These are phyloP conservation scores for Sipha maydis DNA, from an alignment of 2,888 invertebrate species.

Conservation along the genomic window DNA sequence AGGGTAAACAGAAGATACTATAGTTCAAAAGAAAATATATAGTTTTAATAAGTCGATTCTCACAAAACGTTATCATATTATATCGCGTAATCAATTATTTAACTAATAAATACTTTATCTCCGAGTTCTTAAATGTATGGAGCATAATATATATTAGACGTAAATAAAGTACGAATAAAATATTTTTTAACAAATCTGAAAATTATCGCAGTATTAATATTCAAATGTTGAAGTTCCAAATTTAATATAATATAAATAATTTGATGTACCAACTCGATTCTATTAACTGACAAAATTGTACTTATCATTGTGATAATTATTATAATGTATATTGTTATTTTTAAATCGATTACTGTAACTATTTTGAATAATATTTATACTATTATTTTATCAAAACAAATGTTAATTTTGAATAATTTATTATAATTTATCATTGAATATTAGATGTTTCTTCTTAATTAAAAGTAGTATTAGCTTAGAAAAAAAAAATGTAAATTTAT, in stretches of 20 bases:
- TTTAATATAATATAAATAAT: constrained; percentile 1
- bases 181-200: background rate
- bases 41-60: constrained; percentile 3
- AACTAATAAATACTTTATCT: constrained; percentile 8
- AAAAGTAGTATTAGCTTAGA: too few species aligned
- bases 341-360: background rate
- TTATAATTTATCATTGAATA: background rate
- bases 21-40: background rate
- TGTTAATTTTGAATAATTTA: background rate
- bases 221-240: background rate
- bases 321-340: background rate
- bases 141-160: background rate
- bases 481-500: too few species aligned
- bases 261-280: background rate
- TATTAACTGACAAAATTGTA: background rate
- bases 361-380: background rate
- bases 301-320: too few species aligned
- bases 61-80: background rate
- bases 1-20: constrained; percentile 22
- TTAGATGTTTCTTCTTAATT: background rate
- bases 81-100: background rate
- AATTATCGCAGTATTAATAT: background rate
- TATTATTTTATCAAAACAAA: background rate
- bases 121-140: background rate
- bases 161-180: background rate